These are phyloP conservation scores for Macquaria ambigua DNA, from an alignment of 2,113 vertebrate genomes.

Conservation along the genomic window DNA sequence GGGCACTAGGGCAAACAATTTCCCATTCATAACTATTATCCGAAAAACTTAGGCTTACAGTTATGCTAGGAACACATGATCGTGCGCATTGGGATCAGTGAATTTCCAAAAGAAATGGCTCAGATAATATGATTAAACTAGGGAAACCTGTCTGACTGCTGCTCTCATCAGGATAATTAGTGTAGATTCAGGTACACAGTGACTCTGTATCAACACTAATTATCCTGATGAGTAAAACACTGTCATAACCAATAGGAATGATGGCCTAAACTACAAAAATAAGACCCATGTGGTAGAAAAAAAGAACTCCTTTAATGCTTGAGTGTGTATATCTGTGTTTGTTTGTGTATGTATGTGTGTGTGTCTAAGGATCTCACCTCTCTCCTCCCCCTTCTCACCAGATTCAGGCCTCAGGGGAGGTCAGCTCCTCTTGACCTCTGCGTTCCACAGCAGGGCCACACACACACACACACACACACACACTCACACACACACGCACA, in stretches of 20 bases:
- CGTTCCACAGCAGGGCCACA: conserved; percentile 76
- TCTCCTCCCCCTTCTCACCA: conserved; percentile 54
- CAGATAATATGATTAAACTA: not conserved
- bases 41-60: too few relatives aligned
- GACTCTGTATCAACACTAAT: conserved; percentile 5
- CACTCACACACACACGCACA: not conserved
- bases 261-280: not conserved
- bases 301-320: not conserved
- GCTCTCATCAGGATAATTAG: not conserved
- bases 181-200: not conserved
- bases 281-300: not conserved
- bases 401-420: conserved; percentile 77
- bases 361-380: conserved; percentile 42
- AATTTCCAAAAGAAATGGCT: not conserved
- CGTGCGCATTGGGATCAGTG: too few relatives aligned
- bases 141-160: conserved; percentile 10
- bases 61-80: not conserved
- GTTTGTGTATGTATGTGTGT: conserved; percentile 35
- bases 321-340: not conserved
- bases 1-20: not conserved
- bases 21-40: not conserved
- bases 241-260: not conserved
- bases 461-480: not conserved
- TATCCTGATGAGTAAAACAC: not conserved
- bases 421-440: conserved; percentile 82